Evolutionary conservation across 2,888 invertebrate genomes (phyloP), one percentile per base, ranked within the genome.

Genomic region (Zaprionus obscuricornis): DNA sequence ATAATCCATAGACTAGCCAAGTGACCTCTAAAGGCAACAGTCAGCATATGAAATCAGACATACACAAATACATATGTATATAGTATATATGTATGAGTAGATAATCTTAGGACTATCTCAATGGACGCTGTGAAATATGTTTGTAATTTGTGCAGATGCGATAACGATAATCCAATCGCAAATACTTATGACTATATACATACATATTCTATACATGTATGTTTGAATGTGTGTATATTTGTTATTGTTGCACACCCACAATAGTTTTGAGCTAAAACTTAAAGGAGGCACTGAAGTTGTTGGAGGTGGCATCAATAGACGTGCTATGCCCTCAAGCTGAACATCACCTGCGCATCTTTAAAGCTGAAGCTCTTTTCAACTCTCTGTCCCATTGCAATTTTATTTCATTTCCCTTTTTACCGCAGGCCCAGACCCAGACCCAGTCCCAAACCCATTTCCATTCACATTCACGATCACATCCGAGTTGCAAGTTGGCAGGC

Each of bases 131-230:
- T 36, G 54, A 47, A 36, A 63, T 63, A 59, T 74, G 75, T 60
- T 66, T 71, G 75, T 71, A 71, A 78, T 74, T 78, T 73, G 79
- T 78, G 75, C 49, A 70, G 76, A 57, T 78, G 71, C 73, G 75
- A 74, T 78, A 78, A 52, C 66, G 54, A 71, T 71, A 75, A 78
- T 74, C 72, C 71, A 73, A 78, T 70, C 74, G 70, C 49, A 54
- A 43, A 33, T 26, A 43, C 42, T 39, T 24, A 47, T n/a, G n/a
- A n/a, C n/a, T n/a, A n/a, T n/a, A n/a, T 36, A 33, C 13, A 26
- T 24, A 31, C 18, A 14, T 31, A 22, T 22, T 11, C 14, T 40
- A 20, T n/a, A 13, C 26, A 7, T 49, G 13, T 50, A 26, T 31
- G 13, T 39, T 26, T n/a, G n/a, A n/a, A 56, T 36, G 31, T 47